These are phyloP conservation scores for Sorex fumeus DNA, from an alignment of 2,113 vertebrate genomes.

Conservation along the genomic window DNA sequence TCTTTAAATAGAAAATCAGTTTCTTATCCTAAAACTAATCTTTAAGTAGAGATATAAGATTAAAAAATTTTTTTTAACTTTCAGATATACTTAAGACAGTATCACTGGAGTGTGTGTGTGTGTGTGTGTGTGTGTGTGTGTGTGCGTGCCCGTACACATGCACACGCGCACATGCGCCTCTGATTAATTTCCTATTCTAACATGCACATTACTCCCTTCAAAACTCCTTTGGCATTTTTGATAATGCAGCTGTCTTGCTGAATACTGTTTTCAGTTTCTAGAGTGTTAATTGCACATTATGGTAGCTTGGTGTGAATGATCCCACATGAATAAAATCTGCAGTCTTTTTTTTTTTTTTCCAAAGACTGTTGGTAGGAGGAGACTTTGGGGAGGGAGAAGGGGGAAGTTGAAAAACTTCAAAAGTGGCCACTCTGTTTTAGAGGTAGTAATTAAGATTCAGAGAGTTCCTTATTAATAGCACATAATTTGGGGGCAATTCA, in stretches of 20 bases:
- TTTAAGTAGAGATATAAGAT: slow-evolving; percentile 54
- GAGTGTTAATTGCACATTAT: slow-evolving; percentile 80
- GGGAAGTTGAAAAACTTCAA: slow-evolving; percentile 74
- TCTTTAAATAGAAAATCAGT: slow-evolving; percentile 64
- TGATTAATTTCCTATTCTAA: slow-evolving; percentile 84
- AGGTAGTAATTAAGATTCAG: slow-evolving; percentile 73
- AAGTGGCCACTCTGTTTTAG: slow-evolving; percentile 75
- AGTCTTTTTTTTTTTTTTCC: slow-evolving; percentile 54
- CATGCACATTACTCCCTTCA: slow-evolving; percentile 79
- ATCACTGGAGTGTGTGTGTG: not conserved
- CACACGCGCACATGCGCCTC: not conserved
- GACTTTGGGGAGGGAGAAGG: slow-evolving; percentile 40
- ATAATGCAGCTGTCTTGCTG: slow-evolving; percentile 80
- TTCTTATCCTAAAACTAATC: slow-evolving; percentile 47
- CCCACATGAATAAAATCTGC: slow-evolving; percentile 81
- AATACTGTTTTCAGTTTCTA: slow-evolving; percentile 84
- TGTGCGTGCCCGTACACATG: not conserved
- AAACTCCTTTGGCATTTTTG: slow-evolving; percentile 79
- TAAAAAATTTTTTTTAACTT: slow-evolving; percentile 59
- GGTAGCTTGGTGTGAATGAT: slow-evolving; percentile 77
- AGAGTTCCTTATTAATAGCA: slow-evolving; percentile 70
- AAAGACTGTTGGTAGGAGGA: slow-evolving; percentile 70
- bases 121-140: not conserved
- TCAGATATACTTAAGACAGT: slow-evolving; percentile 73
- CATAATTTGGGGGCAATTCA: slow-evolving; percentile 54